These are phyloP conservation scores for Cynocephalus volans DNA, from an alignment of 2,113 vertebrate genomes.

Conservation along the genomic window DNA sequence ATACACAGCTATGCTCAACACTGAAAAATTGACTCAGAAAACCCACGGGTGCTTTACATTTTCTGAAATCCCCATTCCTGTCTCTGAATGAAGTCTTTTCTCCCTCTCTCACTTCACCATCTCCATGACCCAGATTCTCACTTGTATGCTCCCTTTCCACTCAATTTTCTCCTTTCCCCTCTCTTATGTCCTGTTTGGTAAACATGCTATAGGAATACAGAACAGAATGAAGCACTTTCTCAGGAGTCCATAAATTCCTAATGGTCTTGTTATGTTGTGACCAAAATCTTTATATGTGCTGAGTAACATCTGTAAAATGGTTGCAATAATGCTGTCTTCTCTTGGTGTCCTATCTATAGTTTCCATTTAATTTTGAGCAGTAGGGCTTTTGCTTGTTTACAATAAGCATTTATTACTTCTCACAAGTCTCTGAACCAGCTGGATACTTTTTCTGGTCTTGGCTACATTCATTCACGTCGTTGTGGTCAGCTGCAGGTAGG, in stretches of 20 bases:
- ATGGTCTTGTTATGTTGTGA: not conserved
- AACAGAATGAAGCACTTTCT: not conserved
- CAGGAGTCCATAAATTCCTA: too few species aligned
- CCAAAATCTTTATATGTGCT: not conserved
- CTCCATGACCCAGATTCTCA: too few species aligned
- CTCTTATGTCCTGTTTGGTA: not conserved
- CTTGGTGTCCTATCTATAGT: not conserved
- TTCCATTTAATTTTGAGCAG: not conserved
- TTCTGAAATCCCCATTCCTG: not conserved
- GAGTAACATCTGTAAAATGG: not conserved
- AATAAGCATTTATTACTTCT: not conserved
- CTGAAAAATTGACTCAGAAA: too few species aligned
- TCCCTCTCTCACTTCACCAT: rapidly evolving
- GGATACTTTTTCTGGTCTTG: not conserved
- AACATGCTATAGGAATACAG: not conserved
- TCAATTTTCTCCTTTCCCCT: not conserved
- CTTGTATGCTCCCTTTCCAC: not conserved
- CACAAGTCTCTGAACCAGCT: not conserved
- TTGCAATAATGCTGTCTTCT: rapidly evolving
- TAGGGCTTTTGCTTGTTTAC: not conserved
- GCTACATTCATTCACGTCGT: too few species aligned
- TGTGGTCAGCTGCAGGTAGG: not conserved
- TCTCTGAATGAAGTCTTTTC: not conserved
- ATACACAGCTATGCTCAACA: not conserved
- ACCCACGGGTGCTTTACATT: not conserved